Conservation (phyloP, 2,888 invertebrate genomes). For the Thymelicus acteon region DNA sequence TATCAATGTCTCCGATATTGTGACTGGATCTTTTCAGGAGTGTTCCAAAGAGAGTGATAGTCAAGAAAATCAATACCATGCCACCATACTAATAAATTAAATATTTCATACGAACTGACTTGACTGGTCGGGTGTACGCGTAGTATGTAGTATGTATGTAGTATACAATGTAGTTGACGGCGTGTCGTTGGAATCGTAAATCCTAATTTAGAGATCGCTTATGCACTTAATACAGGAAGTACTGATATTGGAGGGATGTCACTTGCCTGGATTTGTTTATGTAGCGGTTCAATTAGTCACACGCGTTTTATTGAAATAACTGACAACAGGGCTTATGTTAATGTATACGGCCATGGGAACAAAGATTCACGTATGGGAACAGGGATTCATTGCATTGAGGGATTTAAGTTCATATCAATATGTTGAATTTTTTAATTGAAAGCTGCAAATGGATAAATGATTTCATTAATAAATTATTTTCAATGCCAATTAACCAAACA, state of each 20-base stretch:
- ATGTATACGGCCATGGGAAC: neutral
- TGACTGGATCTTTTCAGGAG: too few relatives aligned
- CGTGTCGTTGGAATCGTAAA: slow-evolving; percentile 11
- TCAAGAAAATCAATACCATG: too few relatives aligned
- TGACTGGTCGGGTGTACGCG: neutral
- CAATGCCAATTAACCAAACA: too few relatives aligned
- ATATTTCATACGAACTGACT: neutral
- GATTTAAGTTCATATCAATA: too few relatives aligned
- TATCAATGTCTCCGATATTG: too few relatives aligned
- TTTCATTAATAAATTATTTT: too few relatives aligned
- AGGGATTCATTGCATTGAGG: too few relatives aligned
- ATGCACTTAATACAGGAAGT: slow-evolving; percentile 18
- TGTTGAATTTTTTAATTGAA: too few relatives aligned
- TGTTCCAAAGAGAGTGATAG: too few relatives aligned
- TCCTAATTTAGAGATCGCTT: slow-evolving; percentile 19
- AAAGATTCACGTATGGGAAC: neutral
- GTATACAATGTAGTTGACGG: neutral
- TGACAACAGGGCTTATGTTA: neutral
- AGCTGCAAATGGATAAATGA: too few relatives aligned
- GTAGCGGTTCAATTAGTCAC: neutral
- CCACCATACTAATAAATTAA: too few relatives aligned
- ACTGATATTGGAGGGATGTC: slow-evolving; percentile 6
- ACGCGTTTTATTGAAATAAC: slow-evolving; percentile 1
- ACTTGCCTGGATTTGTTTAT: slow-evolving; percentile 6
- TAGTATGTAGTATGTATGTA: too few relatives aligned